Base-by-base conservation (phyloP, 2,797 vertebrate species). In the Hybognathus amarus region DNA sequence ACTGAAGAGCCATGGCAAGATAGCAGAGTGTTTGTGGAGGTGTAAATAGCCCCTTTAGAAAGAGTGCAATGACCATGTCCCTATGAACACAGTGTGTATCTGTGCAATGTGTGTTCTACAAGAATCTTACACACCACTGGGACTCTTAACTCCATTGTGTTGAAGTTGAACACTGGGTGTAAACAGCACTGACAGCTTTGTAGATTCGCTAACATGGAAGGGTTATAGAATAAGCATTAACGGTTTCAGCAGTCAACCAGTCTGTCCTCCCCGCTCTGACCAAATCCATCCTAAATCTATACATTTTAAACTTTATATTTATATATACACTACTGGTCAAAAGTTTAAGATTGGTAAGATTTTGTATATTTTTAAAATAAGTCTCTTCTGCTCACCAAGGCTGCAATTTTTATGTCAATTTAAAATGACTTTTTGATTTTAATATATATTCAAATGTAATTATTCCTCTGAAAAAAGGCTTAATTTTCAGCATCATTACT, bases 21-120 rank as follows among this genome's bases (percentile, higher is more conserved):
- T 83, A 89, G 88, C 87, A 71, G 66, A 85, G 87, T 85, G 89
- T 81, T 79, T 74, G 68, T 66, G 27, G 63, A 83, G 47, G 70
- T 75, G n/a, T 85, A 85, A 89, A 83, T 82, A 59, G 61, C 13
- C 59, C 79, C 82, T 80, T 89, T 86, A 70, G 42, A 67, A 77
- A 54, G 36, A 9, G 13, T 76, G 42, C 17, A 59, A 80, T 30
- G 33, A 45, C 50, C 52, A 82, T 59, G 40, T 64, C 20, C 47
- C 27, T 78, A 61, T 27, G 38, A 83, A 77, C 36, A 67, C 30
- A 63, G 12, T 36, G 45, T 64, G 50, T 77, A 54, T 64, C 45
- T 45, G 47, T 54, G 33, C 24, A 45, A 27, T 20, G 27, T 30
- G 75, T 68, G 64, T 66, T 45, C 64, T 82, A 61, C 36, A 8